These are phyloP conservation scores for Solenodon paradoxus DNA, from an alignment of 2,113 vertebrate species.

Conservation along the genomic window DNA sequence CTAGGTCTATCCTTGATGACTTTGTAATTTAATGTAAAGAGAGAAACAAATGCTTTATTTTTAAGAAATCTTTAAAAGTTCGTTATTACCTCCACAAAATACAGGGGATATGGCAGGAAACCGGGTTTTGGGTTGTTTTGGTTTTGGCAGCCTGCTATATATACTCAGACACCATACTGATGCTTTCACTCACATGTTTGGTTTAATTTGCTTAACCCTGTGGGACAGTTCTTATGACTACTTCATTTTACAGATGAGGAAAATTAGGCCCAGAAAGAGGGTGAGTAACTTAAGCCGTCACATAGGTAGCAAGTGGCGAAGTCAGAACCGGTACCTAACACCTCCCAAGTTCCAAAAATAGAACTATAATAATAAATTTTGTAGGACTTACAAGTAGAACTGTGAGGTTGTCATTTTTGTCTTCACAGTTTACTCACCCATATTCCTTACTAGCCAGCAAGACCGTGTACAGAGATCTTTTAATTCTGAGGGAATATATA, in stretches of 20 bases:
- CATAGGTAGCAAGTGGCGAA: neutral
- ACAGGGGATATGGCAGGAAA: neutral
- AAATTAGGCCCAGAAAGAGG: neutral
- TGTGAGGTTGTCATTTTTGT: neutral
- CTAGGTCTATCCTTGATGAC: neutral
- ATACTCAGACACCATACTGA: neutral
- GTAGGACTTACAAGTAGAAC: neutral
- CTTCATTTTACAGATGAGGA: neutral
- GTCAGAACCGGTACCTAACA: neutral
- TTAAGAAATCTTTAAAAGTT: neutral
- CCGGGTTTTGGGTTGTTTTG: neutral
- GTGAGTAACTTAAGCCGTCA: neutral
- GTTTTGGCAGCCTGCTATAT: neutral
- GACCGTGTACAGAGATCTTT: neutral
- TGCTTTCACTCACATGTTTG: neutral
- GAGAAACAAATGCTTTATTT: neutral
- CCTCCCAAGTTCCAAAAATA: neutral
- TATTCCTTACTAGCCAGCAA: neutral
- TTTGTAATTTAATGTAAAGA: slow-evolving; percentile 15
- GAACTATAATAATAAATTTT: neutral
- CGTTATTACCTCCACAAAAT: neutral
- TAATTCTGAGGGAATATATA: neutral
- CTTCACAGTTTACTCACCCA: neutral
- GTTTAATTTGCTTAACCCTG: neutral
- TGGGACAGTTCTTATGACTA: neutral